A percentile compares a stretch with the other conserved stretches of the same genome.
Conservation (phyloP, 2,888 invertebrate genomes). For the Cyrtodaria siliqua region DNA sequence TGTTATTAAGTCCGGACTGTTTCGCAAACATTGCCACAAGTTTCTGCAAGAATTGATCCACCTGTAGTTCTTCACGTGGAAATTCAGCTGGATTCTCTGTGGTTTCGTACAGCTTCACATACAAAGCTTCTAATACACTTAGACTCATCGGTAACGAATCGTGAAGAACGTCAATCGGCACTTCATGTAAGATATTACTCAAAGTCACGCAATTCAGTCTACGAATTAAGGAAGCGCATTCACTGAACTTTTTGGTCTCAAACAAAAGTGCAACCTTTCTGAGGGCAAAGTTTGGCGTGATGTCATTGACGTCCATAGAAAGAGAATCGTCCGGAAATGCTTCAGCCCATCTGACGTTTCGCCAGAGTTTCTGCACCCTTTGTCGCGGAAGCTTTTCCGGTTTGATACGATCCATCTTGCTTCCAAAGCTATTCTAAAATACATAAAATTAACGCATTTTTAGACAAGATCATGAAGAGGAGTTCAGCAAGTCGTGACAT, state of each 20-base stretch:
- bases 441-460: not conserved
- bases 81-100: constrained; percentile 81
- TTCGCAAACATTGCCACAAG: constrained; percentile 92
- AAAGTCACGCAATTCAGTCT: constrained; percentile 93
- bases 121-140: constrained; percentile 94
- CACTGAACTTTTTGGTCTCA: constrained; percentile 94
- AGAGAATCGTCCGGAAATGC: constrained; percentile 74
- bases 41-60: constrained; percentile 94
- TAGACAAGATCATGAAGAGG: not conserved
- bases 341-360: constrained; percentile 75
- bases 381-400: constrained; percentile 71
- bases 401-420: constrained; percentile 70
- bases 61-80: constrained; percentile 87
- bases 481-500: not conserved
- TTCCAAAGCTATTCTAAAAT: constrained; percentile 40
- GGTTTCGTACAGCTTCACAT: constrained; percentile 87
- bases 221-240: constrained; percentile 94
- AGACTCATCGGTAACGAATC: constrained; percentile 96
- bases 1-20: constrained; percentile 60
- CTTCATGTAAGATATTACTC: constrained; percentile 88
- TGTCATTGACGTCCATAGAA: constrained; percentile 80
- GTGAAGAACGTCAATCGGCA: constrained; percentile 95
- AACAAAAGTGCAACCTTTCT: constrained; percentile 91
- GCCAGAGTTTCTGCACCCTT: constrained; percentile 75
- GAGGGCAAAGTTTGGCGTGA: constrained; percentile 87